Conservation (phyloP, 2,797 vertebrate species). For the Molossus alvarezi region DNA sequence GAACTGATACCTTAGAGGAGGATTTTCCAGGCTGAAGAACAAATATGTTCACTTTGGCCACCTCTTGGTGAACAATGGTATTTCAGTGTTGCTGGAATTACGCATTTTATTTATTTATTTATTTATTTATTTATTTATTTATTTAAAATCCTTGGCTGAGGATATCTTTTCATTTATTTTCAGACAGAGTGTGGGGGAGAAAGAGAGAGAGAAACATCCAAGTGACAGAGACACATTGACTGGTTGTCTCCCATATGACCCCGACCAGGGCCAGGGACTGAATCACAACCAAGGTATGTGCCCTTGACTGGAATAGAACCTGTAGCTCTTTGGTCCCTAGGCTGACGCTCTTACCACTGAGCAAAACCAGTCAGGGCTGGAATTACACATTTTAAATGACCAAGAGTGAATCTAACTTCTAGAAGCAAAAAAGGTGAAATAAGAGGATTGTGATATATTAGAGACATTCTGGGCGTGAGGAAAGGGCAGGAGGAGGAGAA, state of each 20-base stretch:
- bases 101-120: neutral
- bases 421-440: neutral
- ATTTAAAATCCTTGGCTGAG: no score
- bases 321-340: no score
- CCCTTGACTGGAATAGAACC: no score
- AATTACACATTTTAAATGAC: constrained; percentile 3
- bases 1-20: neutral
- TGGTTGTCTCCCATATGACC: no score
- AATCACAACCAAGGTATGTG: no score
- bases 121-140: no score
- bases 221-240: no score
- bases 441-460: constrained; percentile 18
- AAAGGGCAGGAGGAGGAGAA: neutral
- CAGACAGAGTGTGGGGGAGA: no score
- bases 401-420: constrained; percentile 43
- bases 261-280: no score
- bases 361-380: neutral
- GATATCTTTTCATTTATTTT: no score
- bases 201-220: no score
- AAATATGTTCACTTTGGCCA: constrained; percentile 2
- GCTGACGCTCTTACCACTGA: no score
- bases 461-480: neutral
- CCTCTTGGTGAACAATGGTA: neutral
- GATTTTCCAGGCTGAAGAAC: neutral
- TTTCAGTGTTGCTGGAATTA: neutral